Base-by-base conservation (phyloP, 2,113 vertebrate genomes). In the Xiphophorus couchianus region DNA sequence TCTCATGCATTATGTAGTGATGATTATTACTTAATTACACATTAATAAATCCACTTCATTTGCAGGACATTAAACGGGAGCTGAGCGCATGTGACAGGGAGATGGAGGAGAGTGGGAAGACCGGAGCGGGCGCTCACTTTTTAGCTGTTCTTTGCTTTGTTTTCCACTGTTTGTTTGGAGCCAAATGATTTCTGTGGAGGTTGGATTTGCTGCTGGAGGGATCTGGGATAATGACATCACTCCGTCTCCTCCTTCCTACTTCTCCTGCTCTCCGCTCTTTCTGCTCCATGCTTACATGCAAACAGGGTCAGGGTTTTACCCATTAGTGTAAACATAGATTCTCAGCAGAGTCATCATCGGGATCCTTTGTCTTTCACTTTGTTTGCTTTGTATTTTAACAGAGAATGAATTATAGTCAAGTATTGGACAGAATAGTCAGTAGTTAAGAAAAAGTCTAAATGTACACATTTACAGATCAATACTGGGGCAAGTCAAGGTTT, bases 11-110 rank as follows among this genome's bases (percentile, higher is more conserved):
- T 94, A 94, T 94, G 93, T 94, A 95, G 94, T 79, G 88, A 94
- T 94, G 93, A 95, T 95, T 95, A 95, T 94, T 94, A 95, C 94
- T 95, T 95, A 95, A 95, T 95, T 94, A 95, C 92, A 94, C 93
- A 95, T 95, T 94, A 94, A 95, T 95, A 94, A 95, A 94, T 94
- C 94, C 87, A 90, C 94, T 94, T 94, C 93, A 95, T 95, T 95
- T 94, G 91, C 92, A 93, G 94, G 93, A 95, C 94, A 94, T 94
- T 94, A 94, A 94, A 92, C 84, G 89, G 88, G 90, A 92, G 92
- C 88, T 86, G 93, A 93, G 93, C 85, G 77, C 89, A 91, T 90
- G 90, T 92, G 91, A 95, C 90, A 89, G 87, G 80, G 85, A 91
- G 89, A 85, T 73, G 80, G 87, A 83, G 88, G 76, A 76, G 74